These are phyloP conservation scores for Albula goreensis DNA, from an alignment of 2,113 vertebrate species.

Conservation along the genomic window DNA sequence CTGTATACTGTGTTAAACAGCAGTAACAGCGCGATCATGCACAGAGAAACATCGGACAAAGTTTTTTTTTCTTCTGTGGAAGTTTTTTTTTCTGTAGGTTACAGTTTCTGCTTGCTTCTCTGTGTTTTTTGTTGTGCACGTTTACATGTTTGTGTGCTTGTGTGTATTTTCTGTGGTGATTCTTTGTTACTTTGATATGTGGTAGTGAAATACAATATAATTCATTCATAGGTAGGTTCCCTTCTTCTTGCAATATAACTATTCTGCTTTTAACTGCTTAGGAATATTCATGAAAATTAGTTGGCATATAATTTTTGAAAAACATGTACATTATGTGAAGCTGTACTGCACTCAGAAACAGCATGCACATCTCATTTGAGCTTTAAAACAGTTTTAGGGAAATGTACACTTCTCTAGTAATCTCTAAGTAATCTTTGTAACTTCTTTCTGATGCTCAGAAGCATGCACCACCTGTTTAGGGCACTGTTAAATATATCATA, in stretches of 20 bases:
- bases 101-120: constrained; percentile 28
- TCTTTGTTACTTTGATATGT: constrained; percentile 19
- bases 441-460: no score
- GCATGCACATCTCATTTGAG: no score
- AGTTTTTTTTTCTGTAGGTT: neutral
- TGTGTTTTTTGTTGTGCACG: constrained; percentile 31
- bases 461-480: no score
- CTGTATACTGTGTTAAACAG: constrained; percentile 38
- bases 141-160: constrained; percentile 13
- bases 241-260: no score
- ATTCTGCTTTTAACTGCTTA: no score
- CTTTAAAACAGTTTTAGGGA: neutral
- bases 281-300: no score
- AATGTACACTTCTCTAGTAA: neutral
- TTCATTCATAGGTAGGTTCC: neutral
- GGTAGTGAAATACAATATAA: constrained; percentile 6
- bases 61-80: constrained; percentile 28
- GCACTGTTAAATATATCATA: no score
- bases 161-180: constrained; percentile 21
- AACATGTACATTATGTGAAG: no score
- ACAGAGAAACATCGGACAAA: constrained; percentile 31
- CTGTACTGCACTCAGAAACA: no score
- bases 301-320: no score
- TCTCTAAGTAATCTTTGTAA: neutral
- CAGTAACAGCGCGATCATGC: neutral